Conservation (phyloP, 2,113 vertebrate genomes). For the Nematolebias whitei region DNA sequence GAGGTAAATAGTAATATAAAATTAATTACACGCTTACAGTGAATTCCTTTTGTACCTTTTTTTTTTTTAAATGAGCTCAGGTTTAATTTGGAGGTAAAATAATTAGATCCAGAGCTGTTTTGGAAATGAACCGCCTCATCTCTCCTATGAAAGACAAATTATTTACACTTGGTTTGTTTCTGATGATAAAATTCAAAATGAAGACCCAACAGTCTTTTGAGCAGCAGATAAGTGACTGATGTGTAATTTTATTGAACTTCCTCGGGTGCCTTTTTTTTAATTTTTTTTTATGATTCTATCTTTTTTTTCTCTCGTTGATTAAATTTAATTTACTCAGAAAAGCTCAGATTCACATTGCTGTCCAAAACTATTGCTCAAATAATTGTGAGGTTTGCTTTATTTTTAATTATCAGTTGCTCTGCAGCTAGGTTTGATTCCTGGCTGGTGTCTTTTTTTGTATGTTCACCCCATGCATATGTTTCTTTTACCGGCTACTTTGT, state of each 20-base stretch:
- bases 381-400: too few species aligned
- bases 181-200: constrained; percentile 72
- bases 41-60: constrained; percentile 71
- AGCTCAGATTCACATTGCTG: constrained; percentile 29
- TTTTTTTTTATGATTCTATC: too few species aligned
- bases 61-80: constrained; percentile 63
- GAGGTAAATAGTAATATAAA: constrained; percentile 76
- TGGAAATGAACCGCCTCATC: constrained; percentile 63
- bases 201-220: constrained; percentile 54
- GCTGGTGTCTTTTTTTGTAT: too few species aligned
- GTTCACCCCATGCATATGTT: too few species aligned
- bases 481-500: too few species aligned
- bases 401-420: too few species aligned
- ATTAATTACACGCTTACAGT: constrained; percentile 77
- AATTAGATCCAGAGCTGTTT: constrained; percentile 73
- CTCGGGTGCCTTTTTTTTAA: constrained; percentile 49
- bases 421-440: too few species aligned
- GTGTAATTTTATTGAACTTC: constrained; percentile 64
- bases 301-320: constrained; percentile 40
- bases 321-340: constrained; percentile 51
- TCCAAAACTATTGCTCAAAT: too few species aligned
- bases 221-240: constrained; percentile 58
- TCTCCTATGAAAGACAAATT: constrained; percentile 70
- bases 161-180: constrained; percentile 78
- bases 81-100: constrained; percentile 74